Conservation (phyloP, 2,113 vertebrate genomes). For the Nerophis ophidion region DNA sequence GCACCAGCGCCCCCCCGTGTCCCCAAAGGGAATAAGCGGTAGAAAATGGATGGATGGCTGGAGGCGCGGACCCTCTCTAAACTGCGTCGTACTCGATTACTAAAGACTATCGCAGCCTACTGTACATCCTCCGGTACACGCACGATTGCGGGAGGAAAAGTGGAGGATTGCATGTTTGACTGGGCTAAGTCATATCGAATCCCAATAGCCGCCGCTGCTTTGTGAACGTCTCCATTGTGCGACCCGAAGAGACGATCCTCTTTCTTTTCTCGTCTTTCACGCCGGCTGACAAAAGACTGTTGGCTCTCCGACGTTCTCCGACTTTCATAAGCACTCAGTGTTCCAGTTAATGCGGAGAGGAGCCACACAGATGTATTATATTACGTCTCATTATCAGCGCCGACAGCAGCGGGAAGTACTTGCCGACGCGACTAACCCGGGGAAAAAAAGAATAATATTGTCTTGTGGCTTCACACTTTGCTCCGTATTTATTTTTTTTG, state of each 20-base stretch:
- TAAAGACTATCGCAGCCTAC: constrained; percentile 12
- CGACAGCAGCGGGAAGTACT: neutral
- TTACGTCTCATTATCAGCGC: neutral
- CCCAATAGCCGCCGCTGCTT: neutral
- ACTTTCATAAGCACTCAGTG: constrained; percentile 20
- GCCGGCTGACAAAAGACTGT: constrained; percentile 33
- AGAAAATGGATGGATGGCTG: too few species aligned
- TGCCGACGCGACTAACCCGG: neutral
- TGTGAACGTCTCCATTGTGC: neutral
- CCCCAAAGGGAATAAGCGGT: too few species aligned
- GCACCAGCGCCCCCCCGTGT: too few species aligned
- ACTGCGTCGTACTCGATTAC: neutral
- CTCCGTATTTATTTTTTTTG: neutral
- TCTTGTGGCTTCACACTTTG: neutral
- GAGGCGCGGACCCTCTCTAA: constrained; percentile 30
- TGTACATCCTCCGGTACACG: too few species aligned
- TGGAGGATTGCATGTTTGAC: too few species aligned
- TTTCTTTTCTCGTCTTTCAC: constrained; percentile 11
- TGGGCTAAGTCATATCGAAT: neutral
- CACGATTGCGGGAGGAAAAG: too few species aligned
- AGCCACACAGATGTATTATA: constrained; percentile 3
- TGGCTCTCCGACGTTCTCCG: constrained; percentile 22
- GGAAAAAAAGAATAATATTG: neutral
- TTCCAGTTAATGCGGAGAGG: constrained; percentile 25
- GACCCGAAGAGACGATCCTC: too few species aligned